A percentile compares a stretch with the other conserved stretches of the same genome.
phyloP scores from a whole-genome alignment of 2,113 vertebrate genomes.

The Toxostoma redivivum region DNA sequence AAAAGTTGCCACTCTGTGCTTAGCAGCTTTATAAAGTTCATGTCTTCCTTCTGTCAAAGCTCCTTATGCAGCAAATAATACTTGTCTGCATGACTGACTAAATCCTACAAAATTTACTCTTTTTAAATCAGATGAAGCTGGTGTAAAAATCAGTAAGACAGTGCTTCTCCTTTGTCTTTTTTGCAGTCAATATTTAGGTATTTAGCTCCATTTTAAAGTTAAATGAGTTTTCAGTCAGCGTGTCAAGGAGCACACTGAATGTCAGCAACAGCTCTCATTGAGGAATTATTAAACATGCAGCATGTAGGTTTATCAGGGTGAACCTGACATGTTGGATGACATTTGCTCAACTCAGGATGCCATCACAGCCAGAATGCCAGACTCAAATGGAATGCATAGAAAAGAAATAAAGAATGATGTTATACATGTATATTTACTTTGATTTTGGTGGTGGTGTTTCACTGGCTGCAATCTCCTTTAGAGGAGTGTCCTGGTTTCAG shows the following conservation, averaged over 20 bases:
- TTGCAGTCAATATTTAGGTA: neutral
- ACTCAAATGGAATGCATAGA: neutral
- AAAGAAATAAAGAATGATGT: neutral
- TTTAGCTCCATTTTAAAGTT: neutral
- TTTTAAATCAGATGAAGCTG: neutral
- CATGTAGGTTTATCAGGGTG: neutral
- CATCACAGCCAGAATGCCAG: neutral
- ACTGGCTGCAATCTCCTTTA: neutral
- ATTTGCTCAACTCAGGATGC: neutral
- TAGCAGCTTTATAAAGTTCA: slow-evolving; percentile 5
- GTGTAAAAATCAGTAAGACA: neutral
- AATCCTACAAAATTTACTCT: neutral
- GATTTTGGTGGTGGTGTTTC: neutral
- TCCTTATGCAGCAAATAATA: neutral
- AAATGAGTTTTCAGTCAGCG: neutral
- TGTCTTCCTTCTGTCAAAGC: neutral
- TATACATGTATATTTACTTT: neutral
- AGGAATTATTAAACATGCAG: neutral
- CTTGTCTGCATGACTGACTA: neutral
- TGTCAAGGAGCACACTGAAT: neutral
- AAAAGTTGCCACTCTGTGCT: neutral
- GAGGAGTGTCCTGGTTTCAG: neutral
- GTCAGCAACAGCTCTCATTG: neutral
- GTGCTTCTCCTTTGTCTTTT: neutral
- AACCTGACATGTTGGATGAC: neutral